Evolutionary conservation across 1,140 invertebrate species (phyloP), one percentile per base, ranked within the genome.

Genomic region (Monochamus saltuarius): DNA sequence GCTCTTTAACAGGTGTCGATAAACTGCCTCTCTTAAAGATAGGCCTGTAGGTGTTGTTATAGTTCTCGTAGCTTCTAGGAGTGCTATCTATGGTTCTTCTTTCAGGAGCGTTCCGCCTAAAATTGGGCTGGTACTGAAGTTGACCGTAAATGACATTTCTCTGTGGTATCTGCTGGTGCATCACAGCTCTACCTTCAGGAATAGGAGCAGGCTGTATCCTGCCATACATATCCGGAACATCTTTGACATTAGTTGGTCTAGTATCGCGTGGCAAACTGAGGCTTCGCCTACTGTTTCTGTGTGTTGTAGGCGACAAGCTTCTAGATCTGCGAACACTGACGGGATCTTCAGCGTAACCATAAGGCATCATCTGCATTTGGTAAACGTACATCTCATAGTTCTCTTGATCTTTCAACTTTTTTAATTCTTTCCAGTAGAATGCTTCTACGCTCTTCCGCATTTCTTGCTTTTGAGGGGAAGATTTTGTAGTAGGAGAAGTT

Each of bases 341-440:
- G 1, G 69, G 64, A 34, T 75, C 73, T 35, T 76, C 70, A 8
- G 62, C 63, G 46, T 68, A 74, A 17, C 69, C 71, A 49, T 63
- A 67, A n/a, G 64, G 60, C 35, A 59, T 57, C 10, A 52, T n/a
- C 37, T 74, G 73, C 47, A 69, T 64, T 57, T 73, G 72, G 8
- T 65, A 65, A 13, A 62, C 43, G 36, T 71, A 71, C 17, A 80
- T 72, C 57, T 78, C 78, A 52, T 80, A 76, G 57, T 83, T 81
- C 70, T 83, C 80, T 70, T 79, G 78, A 47, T 80, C 71, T 70
- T 83, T 83, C 38, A 83, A 64, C 66, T 83, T 82, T 66, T 80
- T 81, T 47, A 84, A 71, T 72, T 84, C 82, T 65, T 82, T 79
- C 83, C 83, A 84, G 59, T 82, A 83, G 71, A 81, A 84, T 10